Evolutionary conservation across 2,113 vertebrate genomes (phyloP).

Genomic region (Nanorana parkeri): DNA sequence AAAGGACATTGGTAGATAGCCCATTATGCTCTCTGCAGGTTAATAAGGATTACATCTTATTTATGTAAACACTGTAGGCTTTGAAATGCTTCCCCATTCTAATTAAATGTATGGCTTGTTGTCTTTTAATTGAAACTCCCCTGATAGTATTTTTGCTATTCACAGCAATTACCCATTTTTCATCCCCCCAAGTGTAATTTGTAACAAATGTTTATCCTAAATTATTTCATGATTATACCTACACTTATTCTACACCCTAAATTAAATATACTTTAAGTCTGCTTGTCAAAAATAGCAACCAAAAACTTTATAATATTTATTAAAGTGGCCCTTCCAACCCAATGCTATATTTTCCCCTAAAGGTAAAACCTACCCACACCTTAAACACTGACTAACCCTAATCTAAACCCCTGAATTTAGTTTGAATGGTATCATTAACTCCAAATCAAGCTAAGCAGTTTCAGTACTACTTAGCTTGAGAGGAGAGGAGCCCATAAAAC

Average conservation of each 20-base stretch:
- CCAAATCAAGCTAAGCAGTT: too few relatives aligned
- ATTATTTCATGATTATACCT: background rate
- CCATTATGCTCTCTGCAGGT: constrained; percentile 56
- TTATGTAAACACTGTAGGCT: constrained; percentile 55
- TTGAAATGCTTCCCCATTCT: constrained; percentile 49
- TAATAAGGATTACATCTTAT: constrained; percentile 57
- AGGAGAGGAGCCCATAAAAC: too few relatives aligned
- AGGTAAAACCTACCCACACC: too few relatives aligned
- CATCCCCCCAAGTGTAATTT: constrained; percentile 21
- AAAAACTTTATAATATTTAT: too few relatives aligned
- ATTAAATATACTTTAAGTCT: background rate
- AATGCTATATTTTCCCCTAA: too few relatives aligned
- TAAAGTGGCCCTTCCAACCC: too few relatives aligned
- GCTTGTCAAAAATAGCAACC: too few relatives aligned
- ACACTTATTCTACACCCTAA: background rate
- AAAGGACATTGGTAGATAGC: constrained; percentile 51
- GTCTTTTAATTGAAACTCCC: constrained; percentile 55
- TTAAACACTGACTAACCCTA: too few relatives aligned
- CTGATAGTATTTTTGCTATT: constrained; percentile 43
- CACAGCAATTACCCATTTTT: constrained; percentile 46
- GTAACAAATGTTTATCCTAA: constrained; percentile 7
- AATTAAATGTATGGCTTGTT: constrained; percentile 57
- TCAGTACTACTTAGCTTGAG: too few relatives aligned
- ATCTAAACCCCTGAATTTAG: too few relatives aligned
- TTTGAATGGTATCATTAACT: too few relatives aligned